Base-by-base conservation (phyloP, 2,797 vertebrate species). In the Coilia nasus region DNA sequence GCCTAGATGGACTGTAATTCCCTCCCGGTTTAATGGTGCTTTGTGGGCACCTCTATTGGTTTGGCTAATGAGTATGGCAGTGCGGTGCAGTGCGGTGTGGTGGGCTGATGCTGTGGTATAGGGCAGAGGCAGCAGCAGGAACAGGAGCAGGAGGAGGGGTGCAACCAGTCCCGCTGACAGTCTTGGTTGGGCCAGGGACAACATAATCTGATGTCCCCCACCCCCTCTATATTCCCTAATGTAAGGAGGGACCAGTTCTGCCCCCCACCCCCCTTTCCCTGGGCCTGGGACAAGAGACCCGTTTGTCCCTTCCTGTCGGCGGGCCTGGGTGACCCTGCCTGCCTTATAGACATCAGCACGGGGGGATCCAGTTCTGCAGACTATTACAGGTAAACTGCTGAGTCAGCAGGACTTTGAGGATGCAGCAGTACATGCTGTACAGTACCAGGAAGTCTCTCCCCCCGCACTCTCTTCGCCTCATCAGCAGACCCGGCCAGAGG, bases 1-100 rank as follows among this genome's bases (percentile, higher is more conserved):
- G 81, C 81, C 23, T 87, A 67, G 84, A 47, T 54, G 2, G 56
- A 56, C 83, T 82, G 15, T 25, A 81, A 85, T 81, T 85, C 25
- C 15, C 50, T 78, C 35, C 50, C 12, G 64, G 64, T 82, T 82
- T n/a, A 82, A 6, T 44, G 9, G 11, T 81, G 75, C 83, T 14
- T 44, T 44, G 4, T 82, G 12, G 10, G 21, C 57, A 23, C 4
- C 35, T 75, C 11, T 71, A 25, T 31, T 14, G 5, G 64, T 71
- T 15, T 11, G 25, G 12, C 25, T 75, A 75, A 35, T 75, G 67
- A 75, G 28, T 35, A 31, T 6, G 67, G 28, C 6, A 0, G 62
- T 23, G 60, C 11, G n/a, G 64, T 35, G 67, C 31, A 25, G 25
- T 15, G 14, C 15, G 9, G 35, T 41, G 35, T 41, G 7, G 23